Evolutionary conservation across 2,888 invertebrate genomes (phyloP), one percentile per base, ranked within the genome.

Genomic region (Hyppa rectilinea): DNA sequence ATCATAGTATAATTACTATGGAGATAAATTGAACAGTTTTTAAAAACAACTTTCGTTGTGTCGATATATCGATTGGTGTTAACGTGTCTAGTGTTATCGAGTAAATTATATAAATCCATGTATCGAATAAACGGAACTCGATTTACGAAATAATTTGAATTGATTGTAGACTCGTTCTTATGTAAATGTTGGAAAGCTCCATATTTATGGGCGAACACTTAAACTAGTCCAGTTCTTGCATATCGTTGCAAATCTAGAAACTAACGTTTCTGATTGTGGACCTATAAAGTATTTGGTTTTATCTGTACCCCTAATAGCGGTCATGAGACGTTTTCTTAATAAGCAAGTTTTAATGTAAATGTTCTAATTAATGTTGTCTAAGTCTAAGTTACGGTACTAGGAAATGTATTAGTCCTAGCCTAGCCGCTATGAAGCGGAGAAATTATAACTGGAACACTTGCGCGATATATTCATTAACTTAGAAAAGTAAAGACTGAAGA

Each of bases 181-280:
- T 84, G 81, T 78, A 87, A 87, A 87, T 87, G 75, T 78, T 82
- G 71, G 85, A 86, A 85, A 85, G 80, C 80, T 74, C 61, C 60
- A 78, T 81, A 83, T 84, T 84, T 87, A 87, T 78, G 47, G 81
- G 10, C 68, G 66, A 83, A 80, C 80, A 83, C 75, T 85, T 80
- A 50, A 79, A 80, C 79, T 85, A 80, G 85, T 81, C 75, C 75
- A 87, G 83, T 74, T 78, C 82, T 84, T 83, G 80, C 82, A 80
- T 83, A 78, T 84, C 76, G 63, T 71, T 72, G 78, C 63, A 74
- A 75, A 84, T 84, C 75, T 82, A 80, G 75, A 68, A 66, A 72
- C 66, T 75, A 78, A 80, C 80, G 72, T 73, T 73, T 58, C 49
- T 26, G 58, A 77, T 80, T 73, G 64, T 75, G 20, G 78, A 59